Conservation (phyloP, 2,797 vertebrate species). For the Silurus lanzhouensis region DNA sequence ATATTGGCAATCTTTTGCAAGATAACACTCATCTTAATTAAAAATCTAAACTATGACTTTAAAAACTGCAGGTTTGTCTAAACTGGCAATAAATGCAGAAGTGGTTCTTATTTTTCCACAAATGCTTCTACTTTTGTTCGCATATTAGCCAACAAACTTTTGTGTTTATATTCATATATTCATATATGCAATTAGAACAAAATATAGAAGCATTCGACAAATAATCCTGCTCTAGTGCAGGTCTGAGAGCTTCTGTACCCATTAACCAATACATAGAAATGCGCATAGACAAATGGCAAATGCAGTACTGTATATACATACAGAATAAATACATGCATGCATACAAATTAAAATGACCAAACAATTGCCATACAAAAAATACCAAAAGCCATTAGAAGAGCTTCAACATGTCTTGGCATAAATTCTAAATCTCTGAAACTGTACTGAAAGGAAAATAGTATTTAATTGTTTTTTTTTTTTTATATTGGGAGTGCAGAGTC, state of each 20-base stretch:
- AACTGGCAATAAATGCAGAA: background rate
- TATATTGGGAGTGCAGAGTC: background rate
- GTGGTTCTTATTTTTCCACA: background rate
- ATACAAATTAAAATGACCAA: background rate
- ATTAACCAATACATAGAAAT: background rate
- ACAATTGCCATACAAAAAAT: background rate
- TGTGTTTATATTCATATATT: background rate
- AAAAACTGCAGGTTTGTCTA: background rate
- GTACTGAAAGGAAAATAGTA: background rate
- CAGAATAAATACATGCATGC: background rate
- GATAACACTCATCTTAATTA: background rate
- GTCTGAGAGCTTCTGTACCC: background rate
- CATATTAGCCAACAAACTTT: background rate
- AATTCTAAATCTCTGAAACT: background rate
- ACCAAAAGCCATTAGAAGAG: background rate
- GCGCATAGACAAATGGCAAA: too few species aligned
- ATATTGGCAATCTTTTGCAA: background rate
- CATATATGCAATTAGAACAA: background rate
- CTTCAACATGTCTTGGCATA: conserved; percentile 4
- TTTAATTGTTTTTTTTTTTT: background rate
- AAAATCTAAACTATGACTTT: background rate
- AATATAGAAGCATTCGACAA: background rate
- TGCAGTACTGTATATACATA: background rate
- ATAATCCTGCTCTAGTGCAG: background rate
- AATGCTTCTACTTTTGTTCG: background rate